Conservation (phyloP, 2,888 invertebrate species). For the Tenthredo distinguenda region DNA sequence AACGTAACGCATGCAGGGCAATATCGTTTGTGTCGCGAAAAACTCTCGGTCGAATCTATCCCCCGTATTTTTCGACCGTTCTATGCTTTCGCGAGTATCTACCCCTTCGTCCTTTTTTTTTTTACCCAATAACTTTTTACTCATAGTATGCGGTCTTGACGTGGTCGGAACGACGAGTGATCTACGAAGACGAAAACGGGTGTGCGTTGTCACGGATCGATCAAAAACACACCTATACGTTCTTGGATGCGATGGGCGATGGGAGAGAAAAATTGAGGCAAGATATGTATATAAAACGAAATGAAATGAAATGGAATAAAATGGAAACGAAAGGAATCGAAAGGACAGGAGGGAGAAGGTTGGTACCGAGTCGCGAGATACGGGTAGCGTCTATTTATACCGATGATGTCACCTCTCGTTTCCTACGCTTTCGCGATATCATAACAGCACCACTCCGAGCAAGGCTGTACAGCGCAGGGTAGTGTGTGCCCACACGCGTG, state of each 20-base stretch:
- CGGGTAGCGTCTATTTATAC: slow-evolving; percentile 76
- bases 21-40: background rate
- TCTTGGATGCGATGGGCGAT: slow-evolving; percentile 54
- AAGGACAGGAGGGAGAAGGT: slow-evolving; percentile 7
- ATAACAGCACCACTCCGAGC: slow-evolving; percentile 45
- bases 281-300: slow-evolving; percentile 11
- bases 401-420: slow-evolving; percentile 76
- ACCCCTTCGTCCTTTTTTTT: slow-evolving; percentile 69
- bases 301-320: slow-evolving; percentile 8
- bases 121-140: slow-evolving; percentile 69
- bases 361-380: slow-evolving; percentile 61
- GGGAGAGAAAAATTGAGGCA: slow-evolving; percentile 39
- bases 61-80: slow-evolving; percentile 62
- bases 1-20: background rate
- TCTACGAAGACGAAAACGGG: slow-evolving; percentile 21
- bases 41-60: slow-evolving; percentile 35
- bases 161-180: slow-evolving; percentile 5
- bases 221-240: slow-evolving; percentile 4
- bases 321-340: background rate
- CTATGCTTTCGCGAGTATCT: slow-evolving; percentile 60
- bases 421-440: slow-evolving; percentile 75
- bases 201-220: slow-evolving; percentile 22
- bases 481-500: slow-evolving; percentile 39
- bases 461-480: slow-evolving; percentile 28
- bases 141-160: background rate